Base-by-base conservation (phyloP, 2,113 vertebrate species). In the Ifrita kowaldi region DNA sequence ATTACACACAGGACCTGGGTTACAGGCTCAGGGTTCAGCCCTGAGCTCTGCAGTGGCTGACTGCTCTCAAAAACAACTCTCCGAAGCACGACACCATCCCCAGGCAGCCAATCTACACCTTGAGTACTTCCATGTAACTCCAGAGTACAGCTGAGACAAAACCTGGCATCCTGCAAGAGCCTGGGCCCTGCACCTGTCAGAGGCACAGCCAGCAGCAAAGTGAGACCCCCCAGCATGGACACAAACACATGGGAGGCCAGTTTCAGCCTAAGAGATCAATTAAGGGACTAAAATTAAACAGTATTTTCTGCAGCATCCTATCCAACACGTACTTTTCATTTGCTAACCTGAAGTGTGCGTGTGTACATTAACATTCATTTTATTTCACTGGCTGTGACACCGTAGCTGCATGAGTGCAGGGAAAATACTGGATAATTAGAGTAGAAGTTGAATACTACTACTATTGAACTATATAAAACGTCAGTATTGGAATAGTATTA, bases 81-180 rank as follows among this genome's bases (percentile, higher is more conserved):
- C 30, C 46, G 28, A 5, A 55, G 52, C 18, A 22, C 2, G 28
- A 44, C 64, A 85, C 18, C 37, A 53, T 13, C 28, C 41, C 8
- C 32, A 67, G 55, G 35, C 56, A 75, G 42, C 47, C 26, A 63
- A 6, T 10, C 42, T 20, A 7, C 8, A 9, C 60, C 55, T 52
- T 23, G 23, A 52, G 19, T 16, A 46, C 32, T 5, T 2, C 5
- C 13, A 11, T 0, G 14, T 27, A 64, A 12, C 35, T 71, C 35
- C 52, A 57, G 41, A 37, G 16, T 0, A 21, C 2, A 79, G n/a
- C 16, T 18, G 23, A 49, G 32, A 30, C 12, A 39, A 57, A 81
- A 70, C 4, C 8, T 20, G 9, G 27, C 6, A 8, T 6, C 27
- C n/a, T 3, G 0, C 1, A 23, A 33, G 65, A 88, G 28, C 16